These are phyloP conservation scores for Cynocephalus volans DNA, from an alignment of 2,113 vertebrate genomes.

Conservation along the genomic window DNA sequence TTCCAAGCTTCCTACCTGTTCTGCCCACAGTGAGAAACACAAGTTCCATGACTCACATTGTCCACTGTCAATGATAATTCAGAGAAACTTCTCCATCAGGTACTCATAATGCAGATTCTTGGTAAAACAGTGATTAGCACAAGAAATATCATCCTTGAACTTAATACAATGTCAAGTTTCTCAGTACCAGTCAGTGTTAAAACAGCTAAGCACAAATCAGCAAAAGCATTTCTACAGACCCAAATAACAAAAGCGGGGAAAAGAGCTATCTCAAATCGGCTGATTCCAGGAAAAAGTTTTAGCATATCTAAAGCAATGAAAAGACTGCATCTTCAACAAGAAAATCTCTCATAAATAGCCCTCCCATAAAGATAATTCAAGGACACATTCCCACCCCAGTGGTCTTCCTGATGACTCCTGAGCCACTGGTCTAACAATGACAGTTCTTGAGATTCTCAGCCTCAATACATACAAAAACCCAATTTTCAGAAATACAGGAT, in stretches of 20 bases:
- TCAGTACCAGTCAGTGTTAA: not conserved
- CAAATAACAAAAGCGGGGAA: constrained; percentile 4
- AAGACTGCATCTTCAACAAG: not conserved
- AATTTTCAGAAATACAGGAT: constrained; percentile 34
- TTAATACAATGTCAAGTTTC: not conserved
- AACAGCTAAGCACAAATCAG: not conserved
- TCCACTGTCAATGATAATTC: not conserved
- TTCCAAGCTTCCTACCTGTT: not conserved
- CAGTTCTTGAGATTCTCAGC: not conserved
- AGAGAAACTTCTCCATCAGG: not conserved
- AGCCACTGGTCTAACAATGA: not conserved
- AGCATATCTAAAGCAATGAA: constrained; percentile 14
- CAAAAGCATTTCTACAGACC: not conserved
- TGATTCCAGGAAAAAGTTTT: constrained; percentile 21
- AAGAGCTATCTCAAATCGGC: not conserved
- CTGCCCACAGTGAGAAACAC: not conserved
- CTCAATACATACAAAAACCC: not conserved
- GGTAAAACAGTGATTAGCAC: not conserved
- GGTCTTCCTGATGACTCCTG: not conserved
- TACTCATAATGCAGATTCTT: constrained; percentile 7
- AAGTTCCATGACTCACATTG: not conserved
- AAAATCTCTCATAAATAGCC: not conserved
- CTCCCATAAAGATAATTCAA: not conserved
- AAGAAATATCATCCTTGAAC: not conserved
- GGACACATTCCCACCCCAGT: not conserved